Evolutionary conservation across 2,113 vertebrate genomes (phyloP).

Genomic region (Phalacrocorax brasilianus): DNA sequence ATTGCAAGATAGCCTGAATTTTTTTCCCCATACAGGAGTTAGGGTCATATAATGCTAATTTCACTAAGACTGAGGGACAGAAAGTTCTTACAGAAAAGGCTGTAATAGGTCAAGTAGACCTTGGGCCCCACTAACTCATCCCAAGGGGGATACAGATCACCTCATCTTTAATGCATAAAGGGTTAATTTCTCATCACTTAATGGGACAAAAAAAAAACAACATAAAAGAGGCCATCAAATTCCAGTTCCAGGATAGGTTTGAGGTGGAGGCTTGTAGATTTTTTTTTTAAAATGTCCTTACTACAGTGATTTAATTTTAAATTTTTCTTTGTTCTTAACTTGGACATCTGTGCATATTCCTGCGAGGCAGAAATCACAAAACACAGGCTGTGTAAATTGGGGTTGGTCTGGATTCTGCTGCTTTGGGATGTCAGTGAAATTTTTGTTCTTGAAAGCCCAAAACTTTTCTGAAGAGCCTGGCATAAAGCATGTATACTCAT

Average conservation of each 20-base stretch:
- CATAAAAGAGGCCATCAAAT: neutral
- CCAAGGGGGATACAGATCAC: neutral
- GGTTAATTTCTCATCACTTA: neutral
- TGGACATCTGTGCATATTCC: neutral
- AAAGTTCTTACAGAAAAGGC: neutral
- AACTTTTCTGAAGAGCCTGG: neutral
- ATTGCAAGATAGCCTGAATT: neutral
- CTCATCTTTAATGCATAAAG: neutral
- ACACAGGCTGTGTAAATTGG: neutral
- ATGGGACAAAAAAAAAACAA: neutral
- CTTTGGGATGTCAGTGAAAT: neutral
- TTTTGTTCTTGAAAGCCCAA: neutral
- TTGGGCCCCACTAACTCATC: neutral
- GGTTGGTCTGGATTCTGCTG: neutral
- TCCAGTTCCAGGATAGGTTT: neutral
- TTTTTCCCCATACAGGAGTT: neutral
- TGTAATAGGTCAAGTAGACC: neutral
- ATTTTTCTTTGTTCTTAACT: neutral
- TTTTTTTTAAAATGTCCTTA: neutral
- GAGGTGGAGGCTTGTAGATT: neutral
- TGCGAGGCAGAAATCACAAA: neutral
- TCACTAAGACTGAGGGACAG: neutral
- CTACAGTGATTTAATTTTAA: neutral
- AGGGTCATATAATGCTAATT: neutral
- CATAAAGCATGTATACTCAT: neutral